Evolutionary conservation across 2,888 invertebrate genomes (phyloP), one percentile per base, ranked within the genome.

Genomic region (Aporophyla lueneburgensis): DNA sequence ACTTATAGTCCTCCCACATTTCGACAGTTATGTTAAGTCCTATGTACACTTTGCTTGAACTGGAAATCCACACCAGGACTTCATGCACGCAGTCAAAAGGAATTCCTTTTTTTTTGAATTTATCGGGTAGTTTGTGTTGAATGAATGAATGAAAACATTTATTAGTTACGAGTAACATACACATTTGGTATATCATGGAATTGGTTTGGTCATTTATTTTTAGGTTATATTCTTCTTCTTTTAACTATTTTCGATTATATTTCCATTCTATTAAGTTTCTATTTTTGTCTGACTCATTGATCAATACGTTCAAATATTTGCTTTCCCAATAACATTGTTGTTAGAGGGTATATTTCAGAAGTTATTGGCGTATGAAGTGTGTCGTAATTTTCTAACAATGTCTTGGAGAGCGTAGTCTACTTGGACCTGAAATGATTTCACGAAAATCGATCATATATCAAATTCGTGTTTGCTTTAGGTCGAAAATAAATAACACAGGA

Each of bases 381-480:
- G 65, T 80, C 78, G 49, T 80, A 78, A 80, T 61, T 80, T 81
- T 56, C 59, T 40, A 21, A 69, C 66, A 78, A 78, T 70, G 70
- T 66, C 70, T 70, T 49, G 7, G 21, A 53, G n/a, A 65, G 33
- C 40, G 49, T 43, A 24, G 43, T 56, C 14, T 19, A 51, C n/a
- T 16, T n/a, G 9, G 9, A 43, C 12, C 53, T 49, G 16, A 56
- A 59, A 83, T 69, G 19, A 65, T 69, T 69, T 69, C n/a, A 16
- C 63, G 78, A 21, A 21, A 68, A n/a, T 63, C 67, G 54, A 49
- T 14, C 43, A n/a, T 69, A 49, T 14, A 83, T 69, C 68, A 65
- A 54, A 21, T 77, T 65, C 69, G 40, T 10, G 46, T 27, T 9
- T 49, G 46, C 27, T 79, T 65, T 49, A 49, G 43, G 43, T 69